Percentiles rank a stretch among this genome's conserved stretches.
Conservation (phyloP, 2,113 vertebrate genomes). For the Myotis davidii region DNA sequence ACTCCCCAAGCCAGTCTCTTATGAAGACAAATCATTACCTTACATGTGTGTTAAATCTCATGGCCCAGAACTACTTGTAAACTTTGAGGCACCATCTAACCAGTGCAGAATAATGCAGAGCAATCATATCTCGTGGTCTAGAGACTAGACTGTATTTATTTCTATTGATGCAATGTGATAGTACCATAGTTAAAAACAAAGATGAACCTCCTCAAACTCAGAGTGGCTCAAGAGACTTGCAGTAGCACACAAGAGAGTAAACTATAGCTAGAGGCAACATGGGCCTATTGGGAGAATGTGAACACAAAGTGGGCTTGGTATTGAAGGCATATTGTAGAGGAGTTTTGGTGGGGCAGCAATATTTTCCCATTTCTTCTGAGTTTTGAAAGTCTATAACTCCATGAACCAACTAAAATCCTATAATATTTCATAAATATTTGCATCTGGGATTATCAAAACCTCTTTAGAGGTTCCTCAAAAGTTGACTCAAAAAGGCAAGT, state of each 20-base stretch:
- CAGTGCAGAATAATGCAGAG: neutral
- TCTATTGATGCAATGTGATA: neutral
- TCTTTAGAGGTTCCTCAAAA: neutral
- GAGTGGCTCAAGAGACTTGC: neutral
- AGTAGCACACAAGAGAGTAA: neutral
- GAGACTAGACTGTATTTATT: neutral
- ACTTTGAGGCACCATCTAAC: neutral
- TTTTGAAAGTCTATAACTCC: neutral
- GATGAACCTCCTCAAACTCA: neutral
- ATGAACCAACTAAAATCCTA: neutral
- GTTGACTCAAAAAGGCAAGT: neutral
- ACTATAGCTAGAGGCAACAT: neutral
- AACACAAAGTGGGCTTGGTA: neutral
- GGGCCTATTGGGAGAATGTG: neutral
- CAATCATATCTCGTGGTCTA: neutral
- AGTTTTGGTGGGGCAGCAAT: neutral
- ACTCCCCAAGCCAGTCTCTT: neutral
- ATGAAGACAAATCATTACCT: slow-evolving; percentile 7
- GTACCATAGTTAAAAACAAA: slow-evolving; percentile 11
- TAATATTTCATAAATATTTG: neutral
- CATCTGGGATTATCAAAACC: neutral
- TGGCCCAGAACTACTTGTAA: neutral
- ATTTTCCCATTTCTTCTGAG: neutral
- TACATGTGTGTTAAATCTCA: neutral
- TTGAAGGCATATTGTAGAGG: neutral